phyloP scores from a whole-genome alignment of 2,797 vertebrate genomes.

The Dendrocincla fuliginosa region DNA sequence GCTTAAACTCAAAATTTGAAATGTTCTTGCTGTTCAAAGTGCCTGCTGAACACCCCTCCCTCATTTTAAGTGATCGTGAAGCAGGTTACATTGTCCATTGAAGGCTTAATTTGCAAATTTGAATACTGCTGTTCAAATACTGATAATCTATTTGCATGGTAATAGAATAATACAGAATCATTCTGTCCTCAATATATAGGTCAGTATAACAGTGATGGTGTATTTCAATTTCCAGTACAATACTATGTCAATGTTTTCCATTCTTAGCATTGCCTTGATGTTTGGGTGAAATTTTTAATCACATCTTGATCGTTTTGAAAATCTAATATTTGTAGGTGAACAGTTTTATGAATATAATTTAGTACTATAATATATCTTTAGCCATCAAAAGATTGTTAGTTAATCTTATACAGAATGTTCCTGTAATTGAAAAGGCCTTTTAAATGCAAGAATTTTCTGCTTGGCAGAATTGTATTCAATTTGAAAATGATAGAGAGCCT shows the following conservation, averaged over 20 bases:
- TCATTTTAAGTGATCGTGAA: not conserved
- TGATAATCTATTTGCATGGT: not conserved
- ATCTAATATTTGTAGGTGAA: not conserved
- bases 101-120: not conserved
- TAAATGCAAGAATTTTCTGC: not conserved
- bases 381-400: not conserved
- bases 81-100: not conserved
- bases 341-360: not conserved
- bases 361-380: not conserved
- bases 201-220: not conserved
- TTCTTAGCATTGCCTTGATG: not conserved
- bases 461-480: not conserved
- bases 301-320: not conserved
- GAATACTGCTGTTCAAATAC: not conserved
- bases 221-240: not conserved
- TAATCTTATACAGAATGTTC: not conserved
- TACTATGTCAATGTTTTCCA: not conserved
- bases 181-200: not conserved
- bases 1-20: not conserved
- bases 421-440: not conserved
- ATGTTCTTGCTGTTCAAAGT: not conserved
- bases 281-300: not conserved
- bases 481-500: not conserved
- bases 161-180: not conserved
- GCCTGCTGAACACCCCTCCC: not conserved